Evolutionary conservation across 2,797 vertebrate species (phyloP).

Genomic region (Neostethus bicornis): DNA sequence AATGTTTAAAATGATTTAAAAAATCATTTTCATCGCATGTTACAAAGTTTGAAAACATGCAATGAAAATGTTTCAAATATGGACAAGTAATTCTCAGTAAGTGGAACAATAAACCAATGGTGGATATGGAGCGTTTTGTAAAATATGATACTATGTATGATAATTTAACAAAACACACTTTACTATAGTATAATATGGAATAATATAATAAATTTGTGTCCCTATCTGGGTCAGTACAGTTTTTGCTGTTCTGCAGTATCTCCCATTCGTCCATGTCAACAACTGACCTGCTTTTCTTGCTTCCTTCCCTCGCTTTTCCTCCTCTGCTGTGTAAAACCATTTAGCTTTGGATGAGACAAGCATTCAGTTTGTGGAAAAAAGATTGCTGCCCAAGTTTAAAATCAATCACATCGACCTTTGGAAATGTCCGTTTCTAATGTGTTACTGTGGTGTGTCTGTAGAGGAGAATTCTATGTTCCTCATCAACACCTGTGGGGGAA

Average conservation of each 20-base stretch:
- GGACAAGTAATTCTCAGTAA: too few relatives aligned
- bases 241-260: slow-evolving; percentile 51
- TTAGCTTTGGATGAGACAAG: slow-evolving; percentile 69
- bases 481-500: neutral
- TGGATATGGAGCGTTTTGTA: too few relatives aligned
- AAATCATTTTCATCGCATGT: neutral
- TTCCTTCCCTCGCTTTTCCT: slow-evolving; percentile 43
- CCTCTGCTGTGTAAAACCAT: slow-evolving; percentile 65
- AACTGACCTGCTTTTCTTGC: slow-evolving; percentile 74
- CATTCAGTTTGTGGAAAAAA: slow-evolving; percentile 55
- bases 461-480: slow-evolving; percentile 25
- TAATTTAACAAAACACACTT: slow-evolving; percentile 18
- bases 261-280: slow-evolving; percentile 75
- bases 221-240: slow-evolving; percentile 72
- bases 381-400: slow-evolving; percentile 59
- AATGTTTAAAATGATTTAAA: slow-evolving; percentile 15
- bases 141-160: slow-evolving; percentile 23
- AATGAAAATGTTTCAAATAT: neutral
- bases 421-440: slow-evolving; percentile 59
- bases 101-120: too few relatives aligned
- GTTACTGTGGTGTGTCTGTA: slow-evolving; percentile 32
- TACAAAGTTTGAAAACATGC: neutral
- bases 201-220: slow-evolving; percentile 24
- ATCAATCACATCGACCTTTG: slow-evolving; percentile 68
- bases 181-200: slow-evolving; percentile 16